phyloP scores from a whole-genome alignment of 2,113 vertebrate species.

The Corythoichthys intestinalis region DNA sequence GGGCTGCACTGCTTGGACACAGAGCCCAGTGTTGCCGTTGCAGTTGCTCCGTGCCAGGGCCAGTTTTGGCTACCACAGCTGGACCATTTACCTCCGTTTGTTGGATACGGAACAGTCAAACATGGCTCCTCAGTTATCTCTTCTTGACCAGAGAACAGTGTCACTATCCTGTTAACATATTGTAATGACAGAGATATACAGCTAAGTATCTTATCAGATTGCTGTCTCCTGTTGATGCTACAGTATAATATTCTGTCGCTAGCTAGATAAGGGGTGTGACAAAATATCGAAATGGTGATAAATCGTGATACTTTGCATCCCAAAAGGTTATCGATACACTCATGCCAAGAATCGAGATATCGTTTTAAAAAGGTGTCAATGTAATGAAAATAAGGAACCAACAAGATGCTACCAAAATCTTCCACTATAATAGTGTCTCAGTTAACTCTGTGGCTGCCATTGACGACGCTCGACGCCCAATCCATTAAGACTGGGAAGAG shows the following conservation, averaged over 20 bases:
- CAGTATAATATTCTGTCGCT: neutral
- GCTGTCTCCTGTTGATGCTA: neutral
- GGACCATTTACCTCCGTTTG: conserved; percentile 41
- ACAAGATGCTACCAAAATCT: too few species aligned
- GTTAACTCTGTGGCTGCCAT: too few species aligned
- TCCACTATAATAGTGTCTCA: too few species aligned
- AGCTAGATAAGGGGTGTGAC: neutral
- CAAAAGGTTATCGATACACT: too few species aligned
- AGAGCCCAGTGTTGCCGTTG: conserved; percentile 56
- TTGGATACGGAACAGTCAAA: conserved; percentile 17
- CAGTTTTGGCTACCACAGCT: conserved; percentile 50
- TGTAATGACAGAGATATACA: neutral
- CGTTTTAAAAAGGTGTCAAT: too few species aligned
- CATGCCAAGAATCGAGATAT: too few species aligned
- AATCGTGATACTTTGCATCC: too few species aligned
- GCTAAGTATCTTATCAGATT: neutral
- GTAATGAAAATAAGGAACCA: too few species aligned
- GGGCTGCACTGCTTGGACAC: conserved; percentile 42
- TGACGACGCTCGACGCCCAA: too few species aligned
- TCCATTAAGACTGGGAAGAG: too few species aligned
- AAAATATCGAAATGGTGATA: too few species aligned
- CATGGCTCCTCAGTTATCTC: conserved; percentile 29
- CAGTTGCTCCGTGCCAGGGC: conserved; percentile 58
- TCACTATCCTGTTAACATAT: neutral
- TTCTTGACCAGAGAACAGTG: neutral